Base-by-base conservation (phyloP, 2,888 invertebrate species). In the Caenorhabditis drosophilae region DNA sequence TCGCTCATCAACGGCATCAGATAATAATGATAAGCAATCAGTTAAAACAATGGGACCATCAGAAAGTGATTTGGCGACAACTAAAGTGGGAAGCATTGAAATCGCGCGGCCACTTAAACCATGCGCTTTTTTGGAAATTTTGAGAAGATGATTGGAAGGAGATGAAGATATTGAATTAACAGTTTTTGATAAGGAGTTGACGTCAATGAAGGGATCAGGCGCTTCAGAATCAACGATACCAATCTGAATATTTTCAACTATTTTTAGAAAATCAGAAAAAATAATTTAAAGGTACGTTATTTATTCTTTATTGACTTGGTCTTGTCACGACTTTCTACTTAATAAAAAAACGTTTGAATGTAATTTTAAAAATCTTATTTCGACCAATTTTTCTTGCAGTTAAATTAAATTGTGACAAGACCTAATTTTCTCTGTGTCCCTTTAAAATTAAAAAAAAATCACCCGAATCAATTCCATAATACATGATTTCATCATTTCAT, bases 61-160 rank as follows among this genome's bases (percentile, higher is more conserved):
- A n/a, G 18, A 40, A 22, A 40, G 20, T 40, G 16, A 9, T 31
- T 56, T 59, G n/a, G 66, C 55, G 93, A 45, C 59, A 6, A 66
- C 91, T 69, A 95, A 85, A 83, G 95, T 91, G 0, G 95, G 94
- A 70, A 95, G 87, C 84, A 94, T 93, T 41, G 93, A 88, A 66
- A 95, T 86, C 7, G 90, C 89, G 61, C 94, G 88, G 0, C 93
- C 95, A 84, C 93, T 94, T 45, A 93, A 81, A 7, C 90, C 90
- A 34, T 86, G 79, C 84, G 67, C 58, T 16, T 36, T 27, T 45
- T 59, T 12, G 16, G 60, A 57, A 23, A 71, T 44, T 16, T 27
- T 20, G 20, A 61, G 42, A 90, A 90, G 70, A 2, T 18, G 7
- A 3, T 18, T 7, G n/a, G 40, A 40, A 22, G 9, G 7, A 3